Evolutionary conservation across 2,797 vertebrate genomes (phyloP).

Genomic region (Hephaestus fuliginosus): DNA sequence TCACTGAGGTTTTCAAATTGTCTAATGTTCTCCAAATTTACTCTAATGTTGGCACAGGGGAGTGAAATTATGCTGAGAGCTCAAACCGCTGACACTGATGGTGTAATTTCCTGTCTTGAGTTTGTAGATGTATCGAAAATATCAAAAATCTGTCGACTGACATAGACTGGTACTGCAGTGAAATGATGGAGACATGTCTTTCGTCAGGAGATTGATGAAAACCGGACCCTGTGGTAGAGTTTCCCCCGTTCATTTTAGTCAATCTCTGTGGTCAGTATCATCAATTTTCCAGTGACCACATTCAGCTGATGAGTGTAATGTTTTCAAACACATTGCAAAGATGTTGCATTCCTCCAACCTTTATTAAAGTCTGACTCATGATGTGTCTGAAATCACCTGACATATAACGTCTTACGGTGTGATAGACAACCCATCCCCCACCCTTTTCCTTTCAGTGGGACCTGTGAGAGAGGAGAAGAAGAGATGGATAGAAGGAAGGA

Average conservation of each 20-base stretch:
- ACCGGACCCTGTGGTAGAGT: neutral
- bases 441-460: neutral
- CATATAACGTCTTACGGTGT: neutral
- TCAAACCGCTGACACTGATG: neutral
- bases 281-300: neutral
- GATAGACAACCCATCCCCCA: neutral
- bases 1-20: neutral
- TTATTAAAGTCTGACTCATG: neutral
- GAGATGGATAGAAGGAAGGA: constrained; percentile 44
- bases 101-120: neutral
- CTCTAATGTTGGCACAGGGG: neutral
- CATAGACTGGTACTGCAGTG: neutral
- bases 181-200: neutral
- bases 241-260: neutral
- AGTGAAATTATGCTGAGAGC: neutral
- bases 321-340: neutral
- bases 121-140: neutral
- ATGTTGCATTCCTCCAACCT: neutral
- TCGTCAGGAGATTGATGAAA: neutral
- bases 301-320: neutral
- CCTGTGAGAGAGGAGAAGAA: constrained; percentile 7
- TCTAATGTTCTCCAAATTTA: neutral
- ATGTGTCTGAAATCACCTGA: constrained; percentile 7
- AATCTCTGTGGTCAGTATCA: neutral
- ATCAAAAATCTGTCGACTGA: neutral